Evolutionary conservation across 30 jellyfish, hydroid and myxozoan species (phyloP).

Genomic region (Cassiopea xamachana): DNA sequence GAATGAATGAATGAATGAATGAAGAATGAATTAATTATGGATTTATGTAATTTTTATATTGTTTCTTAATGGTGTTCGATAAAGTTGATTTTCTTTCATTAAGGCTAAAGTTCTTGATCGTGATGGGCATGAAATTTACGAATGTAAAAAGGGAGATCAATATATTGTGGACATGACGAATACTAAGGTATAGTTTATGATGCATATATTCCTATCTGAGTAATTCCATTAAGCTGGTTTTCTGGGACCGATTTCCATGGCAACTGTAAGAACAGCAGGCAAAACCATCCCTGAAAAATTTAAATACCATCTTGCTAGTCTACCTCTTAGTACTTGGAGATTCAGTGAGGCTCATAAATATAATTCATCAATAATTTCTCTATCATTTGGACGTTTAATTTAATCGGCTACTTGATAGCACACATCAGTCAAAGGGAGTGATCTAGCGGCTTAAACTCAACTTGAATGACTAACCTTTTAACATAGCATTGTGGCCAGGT

Average conservation of each 20-base stretch:
- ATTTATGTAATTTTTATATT: background rate
- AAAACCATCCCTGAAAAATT: too few relatives aligned
- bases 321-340: too few relatives aligned
- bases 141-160: conserved; percentile 97
- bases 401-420: too few relatives aligned
- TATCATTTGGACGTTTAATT: too few relatives aligned
- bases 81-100: background rate
- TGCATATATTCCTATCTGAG: background rate
- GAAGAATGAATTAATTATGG: background rate
- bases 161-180: conserved; percentile 95
- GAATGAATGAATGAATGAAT: background rate
- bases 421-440: background rate
- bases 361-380: too few relatives aligned
- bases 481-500: background rate
- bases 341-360: too few relatives aligned
- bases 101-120: conserved; percentile 94
- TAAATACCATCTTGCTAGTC: too few relatives aligned
- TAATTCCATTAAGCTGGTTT: too few relatives aligned
- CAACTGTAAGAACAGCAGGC: too few relatives aligned
- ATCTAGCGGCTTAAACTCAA: background rate
- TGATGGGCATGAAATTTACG: conserved; percentile 95
- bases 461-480: background rate
- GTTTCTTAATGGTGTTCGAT: background rate
- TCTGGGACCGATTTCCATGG: too few relatives aligned
- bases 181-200: conserved; percentile 64